These are phyloP conservation scores for Atherix ibis DNA, from an alignment of 2,888 invertebrate genomes.

Conservation along the genomic window DNA sequence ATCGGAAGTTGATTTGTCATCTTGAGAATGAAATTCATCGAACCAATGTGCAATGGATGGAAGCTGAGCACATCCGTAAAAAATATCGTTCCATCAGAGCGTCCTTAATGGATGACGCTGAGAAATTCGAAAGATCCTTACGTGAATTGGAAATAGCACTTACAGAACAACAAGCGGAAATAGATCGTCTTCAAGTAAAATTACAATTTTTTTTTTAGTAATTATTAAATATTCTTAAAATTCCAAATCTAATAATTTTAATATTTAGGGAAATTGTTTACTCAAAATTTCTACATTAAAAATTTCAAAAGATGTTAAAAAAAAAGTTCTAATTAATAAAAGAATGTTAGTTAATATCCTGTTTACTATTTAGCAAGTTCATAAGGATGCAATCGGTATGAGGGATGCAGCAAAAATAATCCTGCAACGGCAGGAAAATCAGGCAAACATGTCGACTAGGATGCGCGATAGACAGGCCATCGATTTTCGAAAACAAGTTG, in stretches of 20 bases:
- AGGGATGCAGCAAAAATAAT: slow-evolving; percentile 51
- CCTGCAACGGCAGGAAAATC: slow-evolving; percentile 51
- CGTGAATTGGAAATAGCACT: slow-evolving; percentile 51
- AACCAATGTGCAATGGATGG: slow-evolving; percentile 64
- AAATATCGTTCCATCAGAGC: slow-evolving; percentile 59
- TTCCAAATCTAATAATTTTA: too few relatives aligned
- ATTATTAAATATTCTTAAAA: too few relatives aligned
- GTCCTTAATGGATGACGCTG: slow-evolving; percentile 51
- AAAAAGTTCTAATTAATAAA: too few relatives aligned
- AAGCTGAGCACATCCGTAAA: slow-evolving; percentile 61
- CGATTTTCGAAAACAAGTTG: slow-evolving; percentile 52
- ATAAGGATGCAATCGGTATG: slow-evolving; percentile 58
- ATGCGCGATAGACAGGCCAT: slow-evolving; percentile 45
- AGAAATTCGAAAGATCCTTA: slow-evolving; percentile 56
- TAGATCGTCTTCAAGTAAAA: slow-evolving; percentile 51
- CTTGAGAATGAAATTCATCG: slow-evolving; percentile 71
- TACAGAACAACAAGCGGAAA: slow-evolving; percentile 52
- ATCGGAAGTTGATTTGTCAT: slow-evolving; percentile 51
- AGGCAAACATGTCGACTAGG: slow-evolving; percentile 49
- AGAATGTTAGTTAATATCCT: too few relatives aligned
- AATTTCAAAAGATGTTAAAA: too few relatives aligned
- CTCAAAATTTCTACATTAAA: too few relatives aligned
- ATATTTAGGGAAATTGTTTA: too few relatives aligned
- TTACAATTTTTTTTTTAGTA: too few relatives aligned
- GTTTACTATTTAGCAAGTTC: slow-evolving; percentile 47